Evolutionary conservation across 1,140 invertebrate species (phyloP), one percentile per base, ranked within the genome.

Genomic region (Hypothenemus hampei): DNA sequence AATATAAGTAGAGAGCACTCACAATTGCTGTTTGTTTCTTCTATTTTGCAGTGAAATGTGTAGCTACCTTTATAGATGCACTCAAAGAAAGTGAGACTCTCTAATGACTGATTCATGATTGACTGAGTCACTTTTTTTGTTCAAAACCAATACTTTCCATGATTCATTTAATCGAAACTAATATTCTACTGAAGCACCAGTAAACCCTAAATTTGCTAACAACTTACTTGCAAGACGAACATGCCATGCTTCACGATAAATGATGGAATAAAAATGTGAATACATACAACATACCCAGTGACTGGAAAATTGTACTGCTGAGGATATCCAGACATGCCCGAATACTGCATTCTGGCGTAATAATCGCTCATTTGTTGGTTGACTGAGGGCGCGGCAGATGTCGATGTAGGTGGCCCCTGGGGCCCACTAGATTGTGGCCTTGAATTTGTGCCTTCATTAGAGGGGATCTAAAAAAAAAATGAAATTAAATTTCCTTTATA

Each of bases 241-340:
- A 31, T 29, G 10, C 23, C 35, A 21, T 36, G 36, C 15, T 13
- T 29, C 39, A 50, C 43, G 41, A 58, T 33, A 47, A 24, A n/a
- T n/a, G n/a, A n/a, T 53, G 26, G 47, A 58, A 26, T 49, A 48
- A 55, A 35, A 53, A 49, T 40, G 26, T 10, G 43, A 55, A 52
- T 58, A 50, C 50, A 51, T 52, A 55, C 47, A 47, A 55, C 52
- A 58, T 59, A 58, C 58, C 61, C 61, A 57, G 48, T 59, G 35
- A 47, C 41, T 55, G 53, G 62, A 47, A 64, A 64, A 57, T 53
- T 61, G 44, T 62, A 65, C 49, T 65, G 65, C 21, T 60, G 62
- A 8, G 63, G 60, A 57, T 67, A 66, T 11, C 61, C 63, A 16
- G 64, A 45, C 11, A 56, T 43, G 23, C 58, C 60, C 23, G 45